Evolutionary conservation across 2,113 vertebrate species (phyloP).

Genomic region (Loxodonta africana): DNA sequence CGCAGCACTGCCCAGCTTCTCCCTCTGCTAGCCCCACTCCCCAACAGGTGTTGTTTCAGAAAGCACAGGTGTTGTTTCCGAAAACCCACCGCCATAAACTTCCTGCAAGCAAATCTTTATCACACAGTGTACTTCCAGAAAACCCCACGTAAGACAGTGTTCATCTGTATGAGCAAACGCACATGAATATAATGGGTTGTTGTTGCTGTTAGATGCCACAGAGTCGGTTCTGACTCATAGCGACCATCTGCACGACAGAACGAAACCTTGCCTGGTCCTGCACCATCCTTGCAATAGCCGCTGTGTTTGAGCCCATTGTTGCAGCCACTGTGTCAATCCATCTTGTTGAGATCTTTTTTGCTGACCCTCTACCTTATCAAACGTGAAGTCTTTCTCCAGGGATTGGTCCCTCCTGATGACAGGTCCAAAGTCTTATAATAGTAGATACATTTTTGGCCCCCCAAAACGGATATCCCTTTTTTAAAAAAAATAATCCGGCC

Average conservation of each 20-base stretch:
- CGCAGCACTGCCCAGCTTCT: fast-evolving
- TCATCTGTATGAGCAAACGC: not conserved
- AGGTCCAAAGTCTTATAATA: not conserved
- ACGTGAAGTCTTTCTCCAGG: not conserved
- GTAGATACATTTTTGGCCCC: constrained; percentile 86
- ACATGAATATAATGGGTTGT: not conserved
- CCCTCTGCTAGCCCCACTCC: not conserved
- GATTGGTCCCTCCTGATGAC: not conserved
- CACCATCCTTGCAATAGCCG: not conserved
- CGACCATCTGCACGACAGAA: not conserved
- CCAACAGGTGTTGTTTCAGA: not conserved
- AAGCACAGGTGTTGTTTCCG: not conserved
- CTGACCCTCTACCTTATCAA: not conserved
- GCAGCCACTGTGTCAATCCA: not conserved
- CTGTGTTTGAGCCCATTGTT: not conserved
- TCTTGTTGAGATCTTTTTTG: not conserved
- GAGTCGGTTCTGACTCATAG: not conserved
- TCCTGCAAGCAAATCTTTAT: not conserved
- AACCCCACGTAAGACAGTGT: not conserved
- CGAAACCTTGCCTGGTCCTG: not conserved
- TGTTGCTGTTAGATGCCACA: no score
- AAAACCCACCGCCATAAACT: not conserved
- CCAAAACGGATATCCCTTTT: constrained; percentile 87
- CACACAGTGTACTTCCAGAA: constrained; percentile 6
- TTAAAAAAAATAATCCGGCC: constrained; percentile 83